A percentile compares a stretch with the other conserved stretches of the same genome.
Evolutionary conservation across 2,113 vertebrate species (phyloP).

Genomic region (Otolemur garnettii): DNA sequence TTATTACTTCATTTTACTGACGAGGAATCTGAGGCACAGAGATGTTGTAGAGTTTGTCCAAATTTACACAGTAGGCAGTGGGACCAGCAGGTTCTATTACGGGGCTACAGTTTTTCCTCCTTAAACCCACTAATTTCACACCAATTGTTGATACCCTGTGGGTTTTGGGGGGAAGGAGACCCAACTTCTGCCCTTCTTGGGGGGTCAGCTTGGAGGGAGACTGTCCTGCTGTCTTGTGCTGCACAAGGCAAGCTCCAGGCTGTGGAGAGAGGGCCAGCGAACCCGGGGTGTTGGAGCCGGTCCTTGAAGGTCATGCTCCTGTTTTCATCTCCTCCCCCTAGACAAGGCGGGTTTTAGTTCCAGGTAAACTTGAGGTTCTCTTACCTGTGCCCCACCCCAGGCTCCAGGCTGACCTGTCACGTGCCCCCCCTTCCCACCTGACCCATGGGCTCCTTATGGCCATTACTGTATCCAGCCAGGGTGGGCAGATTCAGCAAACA

Average conservation of each 20-base stretch:
- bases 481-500: not conserved
- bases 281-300: not conserved
- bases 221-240: rapidly evolving
- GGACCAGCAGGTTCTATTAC: not conserved
- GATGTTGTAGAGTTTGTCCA: not conserved
- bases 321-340: not conserved
- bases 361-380: not conserved
- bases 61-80: not conserved
- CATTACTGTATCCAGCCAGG: not conserved
- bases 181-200: not conserved
- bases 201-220: not conserved
- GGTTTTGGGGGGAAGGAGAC: not conserved
- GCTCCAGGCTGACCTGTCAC: too few relatives aligned
- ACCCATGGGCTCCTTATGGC: not conserved
- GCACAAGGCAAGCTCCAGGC: not conserved
- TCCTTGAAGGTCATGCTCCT: not conserved
- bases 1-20: not conserved
- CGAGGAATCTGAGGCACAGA: not conserved
- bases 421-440: not conserved
- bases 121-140: not conserved
- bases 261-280: too few relatives aligned
- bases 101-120: not conserved
- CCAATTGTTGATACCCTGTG: not conserved
- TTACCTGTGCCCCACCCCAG: too few relatives aligned
- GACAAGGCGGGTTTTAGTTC: not conserved